Conservation (phyloP, 2,888 invertebrate genomes). For the Rhagium mordax region DNA sequence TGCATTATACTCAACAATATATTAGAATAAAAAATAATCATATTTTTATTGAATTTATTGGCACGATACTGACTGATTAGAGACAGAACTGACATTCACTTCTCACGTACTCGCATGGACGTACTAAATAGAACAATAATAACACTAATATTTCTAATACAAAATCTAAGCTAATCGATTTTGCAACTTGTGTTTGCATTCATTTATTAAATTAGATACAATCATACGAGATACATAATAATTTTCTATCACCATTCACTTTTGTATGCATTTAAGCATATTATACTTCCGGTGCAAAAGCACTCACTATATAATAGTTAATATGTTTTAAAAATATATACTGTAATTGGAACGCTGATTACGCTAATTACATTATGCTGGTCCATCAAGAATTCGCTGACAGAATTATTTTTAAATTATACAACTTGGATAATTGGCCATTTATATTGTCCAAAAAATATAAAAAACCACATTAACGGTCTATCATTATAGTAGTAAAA, state of each 20-base stretch:
- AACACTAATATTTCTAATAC: neutral
- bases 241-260: neutral
- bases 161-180: neutral
- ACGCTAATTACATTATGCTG: neutral
- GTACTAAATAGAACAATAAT: neutral
- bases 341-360: neutral
- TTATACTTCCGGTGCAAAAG: neutral
- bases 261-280: neutral
- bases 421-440: neutral
- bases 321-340: neutral
- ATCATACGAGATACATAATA: neutral
- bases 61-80: neutral
- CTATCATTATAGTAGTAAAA: neutral
- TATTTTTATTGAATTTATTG: no score
- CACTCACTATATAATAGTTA: neutral
- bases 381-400: neutral
- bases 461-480: no score
- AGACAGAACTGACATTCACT: neutral
- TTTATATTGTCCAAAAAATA: neutral
- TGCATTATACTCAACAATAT: no score
- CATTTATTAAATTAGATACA: neutral
- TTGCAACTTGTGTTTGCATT: neutral
- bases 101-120: neutral
- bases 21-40: no score
- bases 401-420: neutral